Percentiles rank a stretch among this genome's conserved stretches.
Conservation (phyloP, 2,113 vertebrate genomes). For the Pheucticus melanocephalus region DNA sequence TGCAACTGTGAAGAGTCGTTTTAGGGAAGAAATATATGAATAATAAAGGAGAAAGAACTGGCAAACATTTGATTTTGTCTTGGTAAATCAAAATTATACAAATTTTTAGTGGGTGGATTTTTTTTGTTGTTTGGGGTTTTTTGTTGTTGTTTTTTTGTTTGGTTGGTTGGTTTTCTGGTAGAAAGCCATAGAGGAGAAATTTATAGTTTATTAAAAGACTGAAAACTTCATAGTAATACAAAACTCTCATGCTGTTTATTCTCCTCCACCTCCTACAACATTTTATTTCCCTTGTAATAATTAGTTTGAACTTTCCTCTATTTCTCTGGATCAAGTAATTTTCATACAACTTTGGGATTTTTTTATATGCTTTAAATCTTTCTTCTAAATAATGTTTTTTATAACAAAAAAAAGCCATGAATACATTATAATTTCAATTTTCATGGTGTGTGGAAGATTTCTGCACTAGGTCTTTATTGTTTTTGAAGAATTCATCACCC, state of each 20-base stretch:
- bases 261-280: neutral
- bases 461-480: constrained; percentile 77
- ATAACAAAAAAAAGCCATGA: constrained; percentile 25
- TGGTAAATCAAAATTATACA: neutral
- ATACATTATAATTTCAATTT: constrained; percentile 73
- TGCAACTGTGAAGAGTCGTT: neutral
- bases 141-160: neutral
- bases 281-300: constrained; percentile 19
- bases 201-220: neutral
- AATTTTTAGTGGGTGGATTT: neutral
- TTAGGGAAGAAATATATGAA: neutral
- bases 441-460: constrained; percentile 65
- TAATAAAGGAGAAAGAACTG: neutral
- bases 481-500: constrained; percentile 81
- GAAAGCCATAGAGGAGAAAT: neutral
- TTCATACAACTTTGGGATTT: constrained; percentile 35
- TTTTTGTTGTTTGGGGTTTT: neutral
- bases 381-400: constrained; percentile 47
- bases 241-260: neutral
- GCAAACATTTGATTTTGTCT: neutral
- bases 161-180: neutral
- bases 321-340: constrained; percentile 50
- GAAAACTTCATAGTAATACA: neutral
- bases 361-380: constrained; percentile 56
- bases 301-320: constrained; percentile 36